These are phyloP conservation scores for Martes martes DNA, from an alignment of 2,113 vertebrate species.

Conservation along the genomic window DNA sequence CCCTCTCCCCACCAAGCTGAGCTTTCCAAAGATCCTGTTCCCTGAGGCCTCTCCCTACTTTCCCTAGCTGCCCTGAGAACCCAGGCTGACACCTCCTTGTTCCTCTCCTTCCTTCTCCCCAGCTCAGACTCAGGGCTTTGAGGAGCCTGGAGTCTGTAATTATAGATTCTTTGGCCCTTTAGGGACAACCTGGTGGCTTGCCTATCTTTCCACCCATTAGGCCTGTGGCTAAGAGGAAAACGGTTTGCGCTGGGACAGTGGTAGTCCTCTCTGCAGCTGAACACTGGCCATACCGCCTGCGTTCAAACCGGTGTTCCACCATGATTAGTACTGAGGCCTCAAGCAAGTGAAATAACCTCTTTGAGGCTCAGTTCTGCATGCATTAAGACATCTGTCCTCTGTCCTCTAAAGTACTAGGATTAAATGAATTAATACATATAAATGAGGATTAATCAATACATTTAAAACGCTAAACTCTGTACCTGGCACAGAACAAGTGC, in stretches of 20 bases:
- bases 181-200: neutral
- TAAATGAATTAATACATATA: neutral
- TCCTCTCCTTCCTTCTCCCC: too few relatives aligned
- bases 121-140: neutral
- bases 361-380: neutral
- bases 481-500: neutral
- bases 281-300: rapidly evolving
- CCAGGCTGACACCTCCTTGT: neutral
- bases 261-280: neutral
- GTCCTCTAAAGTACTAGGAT: neutral
- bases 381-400: neutral
- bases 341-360: neutral
- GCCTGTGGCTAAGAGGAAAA: neutral
- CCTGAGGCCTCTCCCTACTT: neutral
- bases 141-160: neutral
- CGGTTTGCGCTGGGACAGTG: rapidly evolving
- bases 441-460: neutral
- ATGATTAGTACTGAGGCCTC: neutral
- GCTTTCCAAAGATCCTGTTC: neutral
- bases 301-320: neutral
- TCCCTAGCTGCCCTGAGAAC: neutral
- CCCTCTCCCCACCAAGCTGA: neutral
- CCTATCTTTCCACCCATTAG: neutral
- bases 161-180: neutral
- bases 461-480: neutral